Evolutionary conservation across 2,113 vertebrate genomes (phyloP), one percentile per base, ranked within the genome.

Genomic region (Chaetura pelagica): DNA sequence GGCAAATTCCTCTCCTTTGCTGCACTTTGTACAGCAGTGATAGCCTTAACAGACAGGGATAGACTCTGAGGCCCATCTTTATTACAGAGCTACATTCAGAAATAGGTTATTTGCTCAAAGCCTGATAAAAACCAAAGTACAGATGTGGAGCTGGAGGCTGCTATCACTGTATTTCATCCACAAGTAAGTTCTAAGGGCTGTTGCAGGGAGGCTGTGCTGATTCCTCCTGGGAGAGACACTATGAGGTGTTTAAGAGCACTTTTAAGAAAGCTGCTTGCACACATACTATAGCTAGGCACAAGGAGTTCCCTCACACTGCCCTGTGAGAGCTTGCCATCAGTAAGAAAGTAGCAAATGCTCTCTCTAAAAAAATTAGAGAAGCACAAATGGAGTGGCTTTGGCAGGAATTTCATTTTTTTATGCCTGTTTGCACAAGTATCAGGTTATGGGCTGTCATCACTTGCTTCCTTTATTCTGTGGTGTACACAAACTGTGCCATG

Each of bases 71-170:
- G 26, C 2, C 13, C 64, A 13, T 24, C 38, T 48, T 82, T 68
- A 30, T 57, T 32, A 54, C 6, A 49, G n/a, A 62, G 2, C 8
- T 66, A 6, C 6, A 12, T 46, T 90, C 51, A 84, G 54, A 80
- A 52, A 44, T 2, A 42, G 1, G 3, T 61, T 42, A 42, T 7
- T 12, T 46, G 21, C 30, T 68, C 49, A 75, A 49, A 64, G 11
- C 2, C 16, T 34, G 30, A 0, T 17, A 72, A 51, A 4, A 62
- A 26, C 4, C 5, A 0, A 35, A 75, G 4, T 8, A 29, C 1
- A 57, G n/a, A 44, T 9, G 7, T 40, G 15, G 26, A 8, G 3
- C 52, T 91, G 48, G 61, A 78, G 23, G 17, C 4, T 38, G 9
- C 18, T 78, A 7, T 15, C 59, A 7, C 5, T 66, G 17, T 16